Conservation (phyloP, 2,797 vertebrate genomes). For the Melanitta fusca region DNA sequence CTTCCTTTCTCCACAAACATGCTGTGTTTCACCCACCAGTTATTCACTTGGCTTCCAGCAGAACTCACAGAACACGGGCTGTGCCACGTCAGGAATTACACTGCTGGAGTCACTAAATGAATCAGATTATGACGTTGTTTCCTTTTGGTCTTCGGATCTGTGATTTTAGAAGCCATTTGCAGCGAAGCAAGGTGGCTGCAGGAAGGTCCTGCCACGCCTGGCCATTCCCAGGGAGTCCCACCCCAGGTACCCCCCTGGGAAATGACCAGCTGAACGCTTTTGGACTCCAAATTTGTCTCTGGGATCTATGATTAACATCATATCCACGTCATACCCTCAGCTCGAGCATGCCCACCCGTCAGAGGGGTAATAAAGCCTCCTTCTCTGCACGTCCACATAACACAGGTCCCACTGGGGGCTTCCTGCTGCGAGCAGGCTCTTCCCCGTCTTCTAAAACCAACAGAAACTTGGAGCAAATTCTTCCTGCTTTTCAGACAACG, state of each 20-base stretch:
- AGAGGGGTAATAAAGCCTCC: too few relatives aligned
- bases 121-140: not conserved
- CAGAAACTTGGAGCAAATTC: accelerated
- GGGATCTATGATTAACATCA: not conserved
- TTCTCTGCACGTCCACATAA: too few relatives aligned
- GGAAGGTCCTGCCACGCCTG: not conserved
- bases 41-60: not conserved
- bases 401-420: not conserved
- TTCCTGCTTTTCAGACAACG: not conserved
- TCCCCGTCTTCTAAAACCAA: not conserved
- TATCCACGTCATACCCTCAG: too few relatives aligned
- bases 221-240: not conserved
- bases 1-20: not conserved
- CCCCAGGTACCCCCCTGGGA: not conserved
- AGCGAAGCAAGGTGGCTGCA: accelerated
- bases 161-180: not conserved
- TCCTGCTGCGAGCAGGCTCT: not conserved
- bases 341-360: too few relatives aligned
- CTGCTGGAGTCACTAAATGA: not conserved
- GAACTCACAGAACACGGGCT: not conserved
- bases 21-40: not conserved
- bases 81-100: not conserved
- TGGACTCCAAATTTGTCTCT: not conserved
- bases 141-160: not conserved
- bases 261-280: not conserved